Base-by-base conservation (phyloP, 2,888 invertebrate genomes). In the Coenonympha glycerion region DNA sequence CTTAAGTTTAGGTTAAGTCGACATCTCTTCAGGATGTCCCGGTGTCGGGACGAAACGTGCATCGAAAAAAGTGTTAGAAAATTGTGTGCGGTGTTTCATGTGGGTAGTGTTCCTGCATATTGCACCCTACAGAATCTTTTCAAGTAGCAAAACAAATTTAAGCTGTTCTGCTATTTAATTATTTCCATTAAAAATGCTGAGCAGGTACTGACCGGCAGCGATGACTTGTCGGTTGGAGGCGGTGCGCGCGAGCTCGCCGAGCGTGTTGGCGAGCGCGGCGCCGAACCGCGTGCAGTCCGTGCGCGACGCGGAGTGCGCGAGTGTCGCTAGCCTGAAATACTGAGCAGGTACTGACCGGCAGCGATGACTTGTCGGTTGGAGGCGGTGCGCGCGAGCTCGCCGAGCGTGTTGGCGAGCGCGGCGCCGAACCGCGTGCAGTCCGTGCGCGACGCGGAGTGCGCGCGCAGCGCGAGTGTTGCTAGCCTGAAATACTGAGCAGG, bases 181-280 rank as follows among this genome's bases (percentile, higher is more conserved):
- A n/a, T n/a, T n/a, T n/a, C n/a, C n/a, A n/a, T n/a, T n/a, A n/a
- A n/a, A n/a, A n/a, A 18, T 18, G 21, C 19, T 21, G 5, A 3
- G 18, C 19, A 2, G 21, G 3, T n/a, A 11, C 57, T 60, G 50
- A 78, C 79, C 72, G 41, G 68, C 58, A 28, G 64, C 68, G 6
- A 69, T 40, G 0, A 68, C 69, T 42, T 82, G 79, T 52, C 78
- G 66, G 50, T 67, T 75, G 0, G 82, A 73, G 0, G 85, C 81
- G 0, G 80, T 79, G 1, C 83, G 76, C 1, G 86, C 86, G 1
- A 87, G 78, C 4, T 87, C 86, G 49, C 83, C 81, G 56, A 87
- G 77, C 56, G 81, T 79, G 74, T 80, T 84, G 8, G 84, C 83
- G 61, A 87, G 78, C 59, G 77, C 79, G 0, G 69, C 65, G 46